Evolutionary conservation across 2,113 vertebrate species (phyloP).

Genomic region (Falco punctatus): DNA sequence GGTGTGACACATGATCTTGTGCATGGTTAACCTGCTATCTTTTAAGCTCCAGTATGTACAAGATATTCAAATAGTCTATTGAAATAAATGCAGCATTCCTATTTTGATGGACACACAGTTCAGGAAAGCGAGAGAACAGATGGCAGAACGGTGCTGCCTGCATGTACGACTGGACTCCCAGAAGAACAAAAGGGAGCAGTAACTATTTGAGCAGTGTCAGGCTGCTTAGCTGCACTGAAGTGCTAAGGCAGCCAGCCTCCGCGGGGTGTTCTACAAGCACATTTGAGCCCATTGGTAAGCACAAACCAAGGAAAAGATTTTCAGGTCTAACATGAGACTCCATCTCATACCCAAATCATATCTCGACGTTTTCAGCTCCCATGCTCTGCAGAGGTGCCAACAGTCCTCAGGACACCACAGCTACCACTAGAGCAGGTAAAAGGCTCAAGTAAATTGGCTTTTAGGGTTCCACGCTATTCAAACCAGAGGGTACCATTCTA

Average conservation of each 20-base stretch:
- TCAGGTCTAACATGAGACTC: neutral
- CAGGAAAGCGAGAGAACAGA: neutral
- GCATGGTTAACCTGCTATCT: neutral
- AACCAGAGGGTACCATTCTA: neutral
- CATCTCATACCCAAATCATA: neutral
- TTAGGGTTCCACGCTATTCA: neutral
- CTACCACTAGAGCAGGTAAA: neutral
- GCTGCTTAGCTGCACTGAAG: neutral
- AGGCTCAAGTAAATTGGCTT: neutral
- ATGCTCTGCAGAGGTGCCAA: neutral
- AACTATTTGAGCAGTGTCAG: neutral
- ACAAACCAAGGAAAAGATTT: neutral
- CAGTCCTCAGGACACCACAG: neutral
- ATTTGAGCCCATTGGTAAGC: neutral
- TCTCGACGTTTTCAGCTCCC: neutral
- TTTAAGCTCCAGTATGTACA: neutral
- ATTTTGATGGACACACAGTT: too few relatives aligned
- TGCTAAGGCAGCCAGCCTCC: neutral
- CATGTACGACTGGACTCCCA: too few relatives aligned
- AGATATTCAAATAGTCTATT: neutral
- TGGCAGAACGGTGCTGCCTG: neutral
- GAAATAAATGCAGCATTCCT: neutral
- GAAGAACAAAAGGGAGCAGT: neutral
- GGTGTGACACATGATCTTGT: neutral
- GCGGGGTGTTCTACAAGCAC: neutral